phyloP scores from a whole-genome alignment of 2,113 vertebrate species.

The Pelusios castaneus region DNA sequence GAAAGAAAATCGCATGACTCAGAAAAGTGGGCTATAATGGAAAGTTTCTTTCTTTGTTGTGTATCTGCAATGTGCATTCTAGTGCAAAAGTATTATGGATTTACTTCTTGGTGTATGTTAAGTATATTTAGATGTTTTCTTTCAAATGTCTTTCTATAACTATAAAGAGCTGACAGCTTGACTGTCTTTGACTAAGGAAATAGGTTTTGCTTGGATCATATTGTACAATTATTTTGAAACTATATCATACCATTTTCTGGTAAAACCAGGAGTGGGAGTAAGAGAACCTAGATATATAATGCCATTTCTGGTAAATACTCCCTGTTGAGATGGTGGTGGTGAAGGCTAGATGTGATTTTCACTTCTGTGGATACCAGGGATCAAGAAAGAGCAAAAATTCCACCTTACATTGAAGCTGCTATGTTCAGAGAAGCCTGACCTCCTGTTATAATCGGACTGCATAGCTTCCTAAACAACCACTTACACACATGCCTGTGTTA shows the following conservation, averaged over 20 bases:
- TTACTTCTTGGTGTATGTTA: neutral
- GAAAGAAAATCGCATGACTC: neutral
- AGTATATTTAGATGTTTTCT: neutral
- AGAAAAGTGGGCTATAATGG: neutral
- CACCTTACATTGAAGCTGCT: neutral
- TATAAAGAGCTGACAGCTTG: neutral
- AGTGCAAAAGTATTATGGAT: neutral
- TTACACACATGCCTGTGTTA: neutral
- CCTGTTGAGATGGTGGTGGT: neutral
- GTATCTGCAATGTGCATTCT: neutral
- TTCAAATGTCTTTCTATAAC: neutral
- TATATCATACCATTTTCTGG: neutral
- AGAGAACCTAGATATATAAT: neutral
- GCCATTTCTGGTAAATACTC: neutral
- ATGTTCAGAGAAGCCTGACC: neutral
- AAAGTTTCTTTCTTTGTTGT: conserved; percentile 3
- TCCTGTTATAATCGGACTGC: neutral
- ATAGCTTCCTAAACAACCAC: neutral
- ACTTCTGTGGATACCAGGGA: rapidly evolving
- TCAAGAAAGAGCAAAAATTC: neutral
- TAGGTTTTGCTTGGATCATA: neutral
- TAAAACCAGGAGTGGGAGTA: neutral
- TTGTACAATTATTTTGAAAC: neutral
- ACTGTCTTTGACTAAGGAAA: neutral
- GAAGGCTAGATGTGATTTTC: neutral